Evolutionary conservation across 2,797 vertebrate genomes (phyloP).

Genomic region (Tiaroga cobitis): DNA sequence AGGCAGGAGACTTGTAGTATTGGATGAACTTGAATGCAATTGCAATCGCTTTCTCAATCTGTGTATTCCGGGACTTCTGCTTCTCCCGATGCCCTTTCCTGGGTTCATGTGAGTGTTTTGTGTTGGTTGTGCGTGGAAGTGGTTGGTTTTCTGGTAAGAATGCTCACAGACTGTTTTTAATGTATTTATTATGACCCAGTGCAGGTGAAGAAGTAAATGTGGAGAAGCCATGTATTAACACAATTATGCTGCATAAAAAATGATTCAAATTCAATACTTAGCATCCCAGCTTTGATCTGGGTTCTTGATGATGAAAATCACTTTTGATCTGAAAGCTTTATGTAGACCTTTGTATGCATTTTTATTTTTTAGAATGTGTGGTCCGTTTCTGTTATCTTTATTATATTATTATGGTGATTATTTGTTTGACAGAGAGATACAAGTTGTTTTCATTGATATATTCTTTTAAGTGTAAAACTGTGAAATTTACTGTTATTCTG

Average conservation of each 20-base stretch:
- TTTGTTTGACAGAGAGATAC: conserved; percentile 83
- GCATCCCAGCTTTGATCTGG: conserved; percentile 72
- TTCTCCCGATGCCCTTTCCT: conserved; percentile 59
- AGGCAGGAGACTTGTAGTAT: conserved; percentile 50
- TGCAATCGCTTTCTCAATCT: conserved; percentile 56
- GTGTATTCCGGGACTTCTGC: conserved; percentile 51
- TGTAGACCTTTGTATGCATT: conserved; percentile 82
- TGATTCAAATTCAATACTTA: conserved; percentile 63
- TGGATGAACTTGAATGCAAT: conserved; percentile 60
- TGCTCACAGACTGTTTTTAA: conserved; percentile 75
- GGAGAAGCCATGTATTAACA: conserved; percentile 89
- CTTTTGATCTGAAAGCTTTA: conserved; percentile 95
- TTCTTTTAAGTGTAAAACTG: conserved; percentile 86
- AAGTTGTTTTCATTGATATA: conserved; percentile 72
- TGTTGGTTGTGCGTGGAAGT: conserved; percentile 51
- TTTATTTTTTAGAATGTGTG: conserved; percentile 77
- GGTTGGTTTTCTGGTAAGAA: conserved; percentile 70
- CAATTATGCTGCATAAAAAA: conserved; percentile 79
- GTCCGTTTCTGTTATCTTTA: conserved; percentile 80
- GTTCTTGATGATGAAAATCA: conserved; percentile 84
- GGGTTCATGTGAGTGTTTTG: conserved; percentile 50
- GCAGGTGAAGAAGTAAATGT: conserved; percentile 72
- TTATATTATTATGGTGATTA: conserved; percentile 60
- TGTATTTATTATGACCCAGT: conserved; percentile 80
- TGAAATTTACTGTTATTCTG: conserved; percentile 93